Base-by-base conservation (phyloP, 2,113 vertebrate species). In the Oreocharis arfaki region DNA sequence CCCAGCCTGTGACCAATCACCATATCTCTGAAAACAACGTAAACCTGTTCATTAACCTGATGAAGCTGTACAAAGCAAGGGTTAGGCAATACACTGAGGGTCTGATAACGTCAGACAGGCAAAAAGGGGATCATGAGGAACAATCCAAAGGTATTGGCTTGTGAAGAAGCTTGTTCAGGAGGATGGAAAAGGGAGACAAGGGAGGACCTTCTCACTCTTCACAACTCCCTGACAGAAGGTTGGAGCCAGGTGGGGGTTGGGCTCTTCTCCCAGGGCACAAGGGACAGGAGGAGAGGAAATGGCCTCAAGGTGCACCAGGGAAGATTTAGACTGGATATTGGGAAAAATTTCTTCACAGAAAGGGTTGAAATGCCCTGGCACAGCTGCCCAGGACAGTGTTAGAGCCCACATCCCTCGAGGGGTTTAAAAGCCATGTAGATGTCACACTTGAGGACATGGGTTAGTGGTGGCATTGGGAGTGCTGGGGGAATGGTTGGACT, bases 161-260 rank as follows among this genome's bases (percentile, higher is more conserved):
- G n/a, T 46, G 59, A 42, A 74, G 67, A 70, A 61, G 4, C 13
- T 39, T n/a, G 10, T 24, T 33, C 4, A 67, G 18, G 16, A 70
- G 8, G 37, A 60, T 28, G 28, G 63, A 49, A 49, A 61, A 19
- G 15, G 22, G 15, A 61, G 30, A 35, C 1, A 0, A 52, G 6
- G 18, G 6, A 5, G 16, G 4, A 41, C 5, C 5, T 30, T 30
- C 19, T 47, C 23, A 33, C 19, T 53, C 53, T 61, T 18, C 42
- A 19, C 10, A 47, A 3, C 8, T 69, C 10, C 53, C 8, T 55
- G 11, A 27, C 30, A 47, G 55, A 21, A 68, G 24, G 30, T 0
- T 24, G n/a, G 16, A 63, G 20, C 6, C 30, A 32, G 24, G 16
- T 22, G 21, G 17, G 13, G 9, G 6, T 35, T 0, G 0, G 35